Conservation (phyloP, 2,888 invertebrate species). For the Monochamus alternatus region DNA sequence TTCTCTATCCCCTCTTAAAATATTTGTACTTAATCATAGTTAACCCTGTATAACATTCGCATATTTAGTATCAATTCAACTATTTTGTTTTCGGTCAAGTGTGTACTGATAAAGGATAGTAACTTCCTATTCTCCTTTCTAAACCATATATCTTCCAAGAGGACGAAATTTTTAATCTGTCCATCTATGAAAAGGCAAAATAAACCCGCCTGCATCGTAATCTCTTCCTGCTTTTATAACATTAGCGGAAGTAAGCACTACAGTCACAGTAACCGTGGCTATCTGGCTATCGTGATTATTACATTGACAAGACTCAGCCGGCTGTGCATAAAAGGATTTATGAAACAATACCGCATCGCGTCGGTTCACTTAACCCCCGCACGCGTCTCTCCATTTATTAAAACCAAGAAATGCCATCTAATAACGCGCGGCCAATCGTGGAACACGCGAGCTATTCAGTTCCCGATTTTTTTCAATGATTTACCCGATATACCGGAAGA, state of each 20-base stretch:
- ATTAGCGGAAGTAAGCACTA: slow-evolving; percentile 24
- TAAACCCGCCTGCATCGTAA: slow-evolving; percentile 9
- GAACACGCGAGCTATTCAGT: slow-evolving; percentile 49
- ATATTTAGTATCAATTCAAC: no score
- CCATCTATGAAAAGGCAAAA: background rate
- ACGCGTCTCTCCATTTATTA: slow-evolving; percentile 35
- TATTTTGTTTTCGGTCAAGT: no score
- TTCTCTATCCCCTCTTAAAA: no score
- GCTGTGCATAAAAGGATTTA: slow-evolving; percentile 42
- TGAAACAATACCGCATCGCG: slow-evolving; percentile 41
- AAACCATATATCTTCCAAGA: no score
- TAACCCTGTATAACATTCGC: no score
- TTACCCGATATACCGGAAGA: slow-evolving; percentile 61
- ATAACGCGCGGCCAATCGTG: slow-evolving; percentile 36
- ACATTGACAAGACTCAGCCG: slow-evolving; percentile 51
- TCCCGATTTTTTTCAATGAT: slow-evolving; percentile 32
- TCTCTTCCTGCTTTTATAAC: slow-evolving; percentile 26
- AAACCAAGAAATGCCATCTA: slow-evolving; percentile 27
- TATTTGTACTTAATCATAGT: no score
- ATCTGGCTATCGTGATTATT: slow-evolving; percentile 51
- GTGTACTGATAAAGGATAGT: no score
- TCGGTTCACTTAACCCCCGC: slow-evolving; percentile 32
- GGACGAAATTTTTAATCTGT: no score
- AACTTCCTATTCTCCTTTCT: no score
- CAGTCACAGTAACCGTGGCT: slow-evolving; percentile 47